Percentiles rank a stretch among this genome's conserved stretches.
Conservation (phyloP, 2,797 vertebrate species). For the Hemitrygon akajei region DNA sequence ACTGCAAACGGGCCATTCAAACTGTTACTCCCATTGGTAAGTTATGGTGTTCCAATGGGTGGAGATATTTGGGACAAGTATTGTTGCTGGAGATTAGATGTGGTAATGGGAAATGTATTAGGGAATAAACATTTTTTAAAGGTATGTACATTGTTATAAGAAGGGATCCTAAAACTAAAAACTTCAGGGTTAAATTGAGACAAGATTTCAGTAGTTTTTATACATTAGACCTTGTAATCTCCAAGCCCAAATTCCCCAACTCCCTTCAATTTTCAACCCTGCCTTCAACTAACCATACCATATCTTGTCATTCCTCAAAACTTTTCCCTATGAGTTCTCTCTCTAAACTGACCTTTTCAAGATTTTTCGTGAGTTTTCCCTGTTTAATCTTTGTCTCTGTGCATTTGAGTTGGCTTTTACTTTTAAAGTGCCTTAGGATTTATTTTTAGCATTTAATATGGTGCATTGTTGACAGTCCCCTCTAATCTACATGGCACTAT, state of each 20-base stretch:
- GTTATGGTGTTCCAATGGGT: too few species aligned
- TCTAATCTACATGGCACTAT: not conserved
- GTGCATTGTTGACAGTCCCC: not conserved
- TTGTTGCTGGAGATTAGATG: too few species aligned
- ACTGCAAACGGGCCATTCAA: not conserved
- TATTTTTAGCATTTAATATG: not conserved
- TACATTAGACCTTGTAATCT: not conserved
- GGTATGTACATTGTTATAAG: not conserved
- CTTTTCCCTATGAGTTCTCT: not conserved
- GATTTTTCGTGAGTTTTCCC: not conserved
- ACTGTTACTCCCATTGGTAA: not conserved
- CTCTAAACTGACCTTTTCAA: not conserved
- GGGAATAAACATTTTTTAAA: not conserved
- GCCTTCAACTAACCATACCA: not conserved
- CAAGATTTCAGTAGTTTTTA: not conserved
- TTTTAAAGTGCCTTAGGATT: not conserved
- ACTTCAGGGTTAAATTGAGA: not conserved
- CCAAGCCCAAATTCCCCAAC: not conserved
- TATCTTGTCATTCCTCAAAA: not conserved
- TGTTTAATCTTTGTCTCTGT: not conserved
- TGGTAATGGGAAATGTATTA: not conserved
- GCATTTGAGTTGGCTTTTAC: not conserved
- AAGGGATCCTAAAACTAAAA: not conserved
- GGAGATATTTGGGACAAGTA: too few species aligned
- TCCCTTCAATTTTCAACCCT: not conserved